Percentiles rank a stretch among this genome's conserved stretches.
phyloP scores from a whole-genome alignment of 1,140 invertebrate species.

The Ptiloglossa arizonensis region DNA sequence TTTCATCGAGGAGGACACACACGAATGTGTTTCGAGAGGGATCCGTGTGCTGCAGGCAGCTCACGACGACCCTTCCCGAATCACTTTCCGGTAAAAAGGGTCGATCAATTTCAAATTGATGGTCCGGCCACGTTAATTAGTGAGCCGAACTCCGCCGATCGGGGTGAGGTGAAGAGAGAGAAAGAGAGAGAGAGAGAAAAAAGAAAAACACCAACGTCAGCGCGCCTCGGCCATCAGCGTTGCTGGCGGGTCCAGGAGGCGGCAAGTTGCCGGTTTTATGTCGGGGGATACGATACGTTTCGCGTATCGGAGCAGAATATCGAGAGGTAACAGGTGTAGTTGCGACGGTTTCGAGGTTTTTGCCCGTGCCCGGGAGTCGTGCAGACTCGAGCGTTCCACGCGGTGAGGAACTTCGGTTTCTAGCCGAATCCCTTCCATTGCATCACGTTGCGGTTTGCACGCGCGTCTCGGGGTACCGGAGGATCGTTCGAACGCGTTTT shows the following conservation, averaged over 20 bases:
- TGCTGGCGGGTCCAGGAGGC: conserved; percentile 32
- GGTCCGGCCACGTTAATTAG: conserved; percentile 75
- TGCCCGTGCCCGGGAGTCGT: neutral
- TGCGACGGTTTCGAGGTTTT: conserved; percentile 35
- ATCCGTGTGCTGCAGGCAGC: conserved; percentile 5
- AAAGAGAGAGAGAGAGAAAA: too few relatives aligned
- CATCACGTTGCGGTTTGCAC: too few relatives aligned
- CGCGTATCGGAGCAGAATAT: conserved; percentile 9
- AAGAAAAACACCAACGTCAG: conserved; percentile 39
- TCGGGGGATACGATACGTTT: conserved; percentile 25
- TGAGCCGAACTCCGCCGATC: conserved; percentile 64
- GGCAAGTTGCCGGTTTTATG: conserved; percentile 55
- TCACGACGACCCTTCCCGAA: conserved; percentile 47
- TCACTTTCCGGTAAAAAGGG: conserved; percentile 71
- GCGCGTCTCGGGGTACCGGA: too few relatives aligned
- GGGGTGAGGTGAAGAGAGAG: too few relatives aligned
- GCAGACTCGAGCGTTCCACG: neutral
- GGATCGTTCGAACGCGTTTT: too few relatives aligned
- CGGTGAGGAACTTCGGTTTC: too few relatives aligned
- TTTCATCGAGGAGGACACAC: neutral
- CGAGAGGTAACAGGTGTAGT: conserved; percentile 43
- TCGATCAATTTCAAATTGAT: conserved; percentile 77
- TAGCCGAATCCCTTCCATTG: too few relatives aligned
- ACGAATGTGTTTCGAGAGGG: neutral
- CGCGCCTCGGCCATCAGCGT: neutral